Conservation (phyloP, 1,140 invertebrate species). For the Drosophila elegans region DNA sequence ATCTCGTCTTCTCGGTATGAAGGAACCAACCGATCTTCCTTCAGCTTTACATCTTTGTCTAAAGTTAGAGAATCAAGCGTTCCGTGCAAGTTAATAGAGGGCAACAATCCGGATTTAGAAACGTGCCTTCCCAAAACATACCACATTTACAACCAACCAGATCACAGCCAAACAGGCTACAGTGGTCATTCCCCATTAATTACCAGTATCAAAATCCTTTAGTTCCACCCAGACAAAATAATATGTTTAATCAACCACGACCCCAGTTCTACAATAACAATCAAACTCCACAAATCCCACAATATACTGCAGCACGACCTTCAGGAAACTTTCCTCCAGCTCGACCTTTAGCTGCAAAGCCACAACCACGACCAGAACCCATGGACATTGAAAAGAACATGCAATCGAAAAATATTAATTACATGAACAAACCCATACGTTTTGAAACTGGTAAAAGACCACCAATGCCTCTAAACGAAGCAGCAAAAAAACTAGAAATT, state of each 20-base stretch:
- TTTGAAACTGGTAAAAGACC: constrained; percentile 3
- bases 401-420: constrained; percentile 18
- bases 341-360: constrained; percentile 1
- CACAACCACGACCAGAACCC: constrained; percentile 14
- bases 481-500: neutral
- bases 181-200: too few relatives aligned
- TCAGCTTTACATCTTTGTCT: constrained; percentile 18
- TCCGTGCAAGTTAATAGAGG: neutral
- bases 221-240: too few relatives aligned
- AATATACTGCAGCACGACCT: too few relatives aligned
- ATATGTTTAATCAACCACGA: neutral
- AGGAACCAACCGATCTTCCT: constrained; percentile 28
- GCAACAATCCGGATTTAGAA: neutral
- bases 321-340: neutral
- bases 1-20: constrained; percentile 9
- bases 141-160: neutral
- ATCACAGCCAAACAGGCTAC: too few relatives aligned
- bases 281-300: too few relatives aligned
- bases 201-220: too few relatives aligned
- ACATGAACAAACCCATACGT: constrained; percentile 7
- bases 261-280: too few relatives aligned
- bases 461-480: neutral
- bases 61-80: too few relatives aligned
- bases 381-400: constrained; percentile 29
- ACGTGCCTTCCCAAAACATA: too few relatives aligned